phyloP scores from a whole-genome alignment of 2,113 vertebrate species.

The Mirza zaza region DNA sequence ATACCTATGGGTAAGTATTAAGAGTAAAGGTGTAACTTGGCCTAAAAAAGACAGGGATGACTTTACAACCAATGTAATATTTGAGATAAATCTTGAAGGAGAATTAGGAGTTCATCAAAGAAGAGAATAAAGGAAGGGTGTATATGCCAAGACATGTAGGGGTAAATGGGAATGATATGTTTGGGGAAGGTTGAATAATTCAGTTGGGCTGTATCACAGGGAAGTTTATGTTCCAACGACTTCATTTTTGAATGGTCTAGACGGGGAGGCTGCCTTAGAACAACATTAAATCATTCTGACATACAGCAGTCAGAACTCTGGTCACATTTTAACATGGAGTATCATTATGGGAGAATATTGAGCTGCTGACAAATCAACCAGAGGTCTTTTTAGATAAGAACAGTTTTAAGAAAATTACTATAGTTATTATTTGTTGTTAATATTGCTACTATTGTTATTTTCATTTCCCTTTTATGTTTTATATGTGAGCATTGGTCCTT shows the following conservation, averaged over 20 bases:
- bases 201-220: neutral
- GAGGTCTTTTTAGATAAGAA: neutral
- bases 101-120: neutral
- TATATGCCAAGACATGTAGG: too few species aligned
- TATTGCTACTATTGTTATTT: neutral
- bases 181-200: neutral
- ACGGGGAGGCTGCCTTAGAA: neutral
- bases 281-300: neutral
- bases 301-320: neutral
- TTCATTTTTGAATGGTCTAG: neutral
- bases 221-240: neutral
- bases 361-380: neutral
- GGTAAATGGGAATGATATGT: neutral
- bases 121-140: neutral
- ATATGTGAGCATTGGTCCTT: neutral
- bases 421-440: neutral
- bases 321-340: neutral
- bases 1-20: neutral
- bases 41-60: neutral
- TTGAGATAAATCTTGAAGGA: neutral
- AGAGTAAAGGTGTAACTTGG: neutral
- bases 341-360: neutral
- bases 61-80: neutral
- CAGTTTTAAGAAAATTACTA: neutral
- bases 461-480: conserved; percentile 17